Evolutionary conservation across 2,888 invertebrate genomes (phyloP).

Genomic region (Drosophila vallismaia): DNA sequence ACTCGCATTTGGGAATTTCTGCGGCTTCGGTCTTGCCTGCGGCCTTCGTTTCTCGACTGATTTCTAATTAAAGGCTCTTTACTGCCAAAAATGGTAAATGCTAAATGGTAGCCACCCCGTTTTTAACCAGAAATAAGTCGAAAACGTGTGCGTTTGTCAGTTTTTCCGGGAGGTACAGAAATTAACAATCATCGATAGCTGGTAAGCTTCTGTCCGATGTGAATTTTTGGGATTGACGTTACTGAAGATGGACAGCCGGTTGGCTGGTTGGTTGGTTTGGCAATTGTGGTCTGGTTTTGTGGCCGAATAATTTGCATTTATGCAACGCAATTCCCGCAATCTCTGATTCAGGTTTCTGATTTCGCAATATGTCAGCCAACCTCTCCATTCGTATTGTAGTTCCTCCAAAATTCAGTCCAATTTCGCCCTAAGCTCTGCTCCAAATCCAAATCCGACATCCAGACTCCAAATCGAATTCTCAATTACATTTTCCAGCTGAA

Average conservation of each 20-base stretch:
- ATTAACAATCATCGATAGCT: conserved; percentile 35
- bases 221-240: neutral
- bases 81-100: neutral
- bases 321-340: conserved; percentile 10
- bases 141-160: conserved; percentile 41
- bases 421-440: neutral
- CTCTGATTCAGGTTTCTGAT: neutral
- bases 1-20: conserved; percentile 25
- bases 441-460: neutral
- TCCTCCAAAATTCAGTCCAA: neutral
- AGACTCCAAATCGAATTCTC: neutral
- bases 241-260: neutral
- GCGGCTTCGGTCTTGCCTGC: conserved; percentile 3
- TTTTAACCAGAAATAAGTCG: too few relatives aligned
- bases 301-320: conserved; percentile 37
- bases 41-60: neutral
- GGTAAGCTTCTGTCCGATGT: conserved; percentile 14
- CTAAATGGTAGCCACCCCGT: too few relatives aligned
- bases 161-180: neutral
- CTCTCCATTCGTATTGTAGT: neutral
- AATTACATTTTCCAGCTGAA: neutral
- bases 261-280: neutral
- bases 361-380: too few relatives aligned
- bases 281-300: conserved; percentile 41
- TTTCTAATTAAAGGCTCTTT: conserved; percentile 17